Conservation (phyloP, 2,888 invertebrate genomes). For the Cyclophora albipunctata region DNA sequence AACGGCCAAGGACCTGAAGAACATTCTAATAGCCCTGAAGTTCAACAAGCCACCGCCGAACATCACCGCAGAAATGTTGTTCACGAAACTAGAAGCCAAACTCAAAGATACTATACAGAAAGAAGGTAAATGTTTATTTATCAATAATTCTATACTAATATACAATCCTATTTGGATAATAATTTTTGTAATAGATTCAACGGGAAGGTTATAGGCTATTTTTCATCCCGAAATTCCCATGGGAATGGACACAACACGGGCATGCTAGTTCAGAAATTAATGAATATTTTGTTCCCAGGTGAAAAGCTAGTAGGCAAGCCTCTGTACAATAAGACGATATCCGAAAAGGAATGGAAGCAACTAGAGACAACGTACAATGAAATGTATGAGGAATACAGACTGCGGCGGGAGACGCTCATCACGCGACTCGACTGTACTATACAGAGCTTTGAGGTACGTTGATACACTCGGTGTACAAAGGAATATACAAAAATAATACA, state of each 20-base stretch:
- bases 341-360: conserved; percentile 88
- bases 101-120: conserved; percentile 79
- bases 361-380: conserved; percentile 81
- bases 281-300: conserved; percentile 35
- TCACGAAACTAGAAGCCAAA: conserved; percentile 84
- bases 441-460: conserved; percentile 90
- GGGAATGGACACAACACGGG: too few relatives aligned
- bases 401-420: conserved; percentile 89
- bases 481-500: too few relatives aligned
- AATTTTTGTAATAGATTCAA: too few relatives aligned
- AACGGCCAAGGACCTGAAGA: conserved; percentile 85
- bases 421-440: conserved; percentile 96
- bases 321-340: conserved; percentile 80
- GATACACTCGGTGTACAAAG: background rate
- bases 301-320: conserved; percentile 82
- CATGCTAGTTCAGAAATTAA: background rate
- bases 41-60: conserved; percentile 92
- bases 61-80: conserved; percentile 84
- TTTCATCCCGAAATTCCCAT: too few relatives aligned
- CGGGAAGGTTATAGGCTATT: too few relatives aligned
- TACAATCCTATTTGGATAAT: too few relatives aligned
- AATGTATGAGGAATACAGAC: conserved; percentile 86
- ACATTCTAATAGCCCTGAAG: conserved; percentile 84
- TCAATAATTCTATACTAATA: too few relatives aligned
- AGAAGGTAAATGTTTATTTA: conserved; percentile 43